Base-by-base conservation (phyloP, 2,797 vertebrate species). In the Catostomus latipinnis region DNA sequence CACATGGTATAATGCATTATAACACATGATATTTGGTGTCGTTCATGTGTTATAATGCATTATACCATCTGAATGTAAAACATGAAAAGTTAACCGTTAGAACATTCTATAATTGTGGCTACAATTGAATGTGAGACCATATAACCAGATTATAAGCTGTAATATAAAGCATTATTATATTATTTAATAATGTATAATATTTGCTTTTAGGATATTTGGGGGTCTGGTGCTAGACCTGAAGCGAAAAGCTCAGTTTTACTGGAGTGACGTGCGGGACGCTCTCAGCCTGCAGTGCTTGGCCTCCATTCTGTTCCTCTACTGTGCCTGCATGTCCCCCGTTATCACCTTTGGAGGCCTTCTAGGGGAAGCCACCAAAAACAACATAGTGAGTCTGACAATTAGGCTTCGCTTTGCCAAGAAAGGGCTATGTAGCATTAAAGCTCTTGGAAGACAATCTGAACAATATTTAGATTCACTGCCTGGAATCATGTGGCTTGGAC, bases 321-420 rank as follows among this genome's bases (percentile, higher is more conserved):
- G 97, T 87, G 97, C 97, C 94, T 98, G 97, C 94, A 98, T 99
- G 97, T 99, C 97, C 82, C 97, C 97, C 82, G 97, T 99, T 93
- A 97, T 98, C 96, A 98, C 97, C 84, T 98, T 98, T 86, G 97
- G 97, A 87, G 97, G 97, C 81, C 95, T 99, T 91, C 95, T 99
- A 92, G 97, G 97, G 88, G 97, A 99, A 90, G 96, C 96, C 90
- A 99, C 97, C 94, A 93, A 95, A 89, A 93, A 94, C 89, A 97
- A 94, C 94, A 99, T 99, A 87, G 97, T 99, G 92, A 97, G 97
- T 95, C 14, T 73, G 16, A 54, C 3, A 91, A 2, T 48, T 43
- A 43, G 34, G 22, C 71, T 45, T 58, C 0, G 52, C 45, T 50
- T 45, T 71, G 13, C 46, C 22, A 48, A 57, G 16, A 34, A 74